phyloP scores from a whole-genome alignment of 1,140 invertebrate species.

The Drosophila kepulauana region DNA sequence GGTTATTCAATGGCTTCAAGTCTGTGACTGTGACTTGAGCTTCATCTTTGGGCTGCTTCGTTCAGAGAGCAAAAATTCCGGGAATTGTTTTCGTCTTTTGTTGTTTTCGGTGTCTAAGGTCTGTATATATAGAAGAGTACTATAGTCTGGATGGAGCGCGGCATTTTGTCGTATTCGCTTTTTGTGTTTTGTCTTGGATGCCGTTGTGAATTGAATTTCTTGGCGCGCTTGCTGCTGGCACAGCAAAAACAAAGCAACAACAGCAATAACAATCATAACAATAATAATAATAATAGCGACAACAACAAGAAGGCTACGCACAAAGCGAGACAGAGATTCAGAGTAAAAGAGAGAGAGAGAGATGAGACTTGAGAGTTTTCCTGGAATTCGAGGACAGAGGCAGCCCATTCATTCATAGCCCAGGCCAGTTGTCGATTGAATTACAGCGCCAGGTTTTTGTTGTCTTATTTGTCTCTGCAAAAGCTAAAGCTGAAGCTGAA shows the following conservation, averaged over 20 bases:
- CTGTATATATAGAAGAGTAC: neutral
- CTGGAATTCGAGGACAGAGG: constrained; percentile 51
- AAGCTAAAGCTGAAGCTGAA: too few species aligned
- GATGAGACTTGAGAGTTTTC: constrained; percentile 39
- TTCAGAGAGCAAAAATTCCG: constrained; percentile 52
- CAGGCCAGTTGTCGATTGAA: constrained; percentile 63
- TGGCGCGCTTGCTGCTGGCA: constrained; percentile 55
- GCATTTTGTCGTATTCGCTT: constrained; percentile 38
- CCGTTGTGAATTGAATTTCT: constrained; percentile 58
- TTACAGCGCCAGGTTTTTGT: constrained; percentile 53
- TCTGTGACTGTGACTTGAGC: neutral
- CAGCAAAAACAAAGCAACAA: constrained; percentile 57
- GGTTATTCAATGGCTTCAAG: constrained; percentile 23
- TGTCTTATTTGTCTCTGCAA: neutral
- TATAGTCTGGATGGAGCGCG: constrained; percentile 51
- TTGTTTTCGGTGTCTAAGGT: constrained; percentile 52
- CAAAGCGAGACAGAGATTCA: constrained; percentile 23
- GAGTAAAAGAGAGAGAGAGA: neutral
- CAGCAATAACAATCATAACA: constrained; percentile 24
- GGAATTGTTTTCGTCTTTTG: constrained; percentile 75
- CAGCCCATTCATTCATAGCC: constrained; percentile 64
- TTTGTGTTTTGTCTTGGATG: constrained; percentile 35
- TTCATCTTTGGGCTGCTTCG: constrained; percentile 9
- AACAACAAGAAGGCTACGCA: constrained; percentile 59
- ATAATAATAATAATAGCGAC: constrained; percentile 33